These are phyloP conservation scores for Vimba vimba DNA, from an alignment of 2,113 vertebrate genomes.

Conservation along the genomic window DNA sequence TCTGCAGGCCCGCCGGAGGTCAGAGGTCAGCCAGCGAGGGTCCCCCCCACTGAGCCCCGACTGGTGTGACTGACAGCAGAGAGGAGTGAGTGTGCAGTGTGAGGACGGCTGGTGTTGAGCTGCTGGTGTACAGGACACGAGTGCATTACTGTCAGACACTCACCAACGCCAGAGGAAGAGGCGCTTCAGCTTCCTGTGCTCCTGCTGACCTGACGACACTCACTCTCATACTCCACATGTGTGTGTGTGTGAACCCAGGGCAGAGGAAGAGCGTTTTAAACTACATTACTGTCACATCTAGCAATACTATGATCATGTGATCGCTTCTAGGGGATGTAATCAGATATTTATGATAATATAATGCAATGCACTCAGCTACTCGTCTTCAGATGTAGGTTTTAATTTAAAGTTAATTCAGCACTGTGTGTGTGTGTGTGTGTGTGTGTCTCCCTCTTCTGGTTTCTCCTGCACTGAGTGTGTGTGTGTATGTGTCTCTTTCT, in stretches of 20 bases:
- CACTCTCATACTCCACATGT: too few relatives aligned
- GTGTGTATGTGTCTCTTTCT: too few relatives aligned
- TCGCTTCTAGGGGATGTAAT: neutral
- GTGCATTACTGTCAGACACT: neutral
- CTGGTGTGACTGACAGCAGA: too few relatives aligned
- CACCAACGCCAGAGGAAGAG: too few relatives aligned
- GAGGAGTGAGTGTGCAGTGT: too few relatives aligned
- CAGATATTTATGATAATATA: neutral
- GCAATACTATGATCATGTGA: slow-evolving; percentile 65
- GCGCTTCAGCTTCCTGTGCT: neutral
- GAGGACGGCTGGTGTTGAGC: neutral
- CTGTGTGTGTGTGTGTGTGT: neutral
- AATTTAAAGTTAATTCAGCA: neutral
- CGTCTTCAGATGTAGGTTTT: neutral
- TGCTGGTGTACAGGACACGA: neutral
- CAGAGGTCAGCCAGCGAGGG: too few relatives aligned
- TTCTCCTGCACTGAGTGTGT: neutral
- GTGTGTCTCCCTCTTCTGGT: too few relatives aligned
- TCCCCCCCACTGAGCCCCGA: too few relatives aligned
- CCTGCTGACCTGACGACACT: too few relatives aligned
- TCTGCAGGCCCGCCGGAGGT: too few relatives aligned
- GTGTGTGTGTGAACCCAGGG: neutral
- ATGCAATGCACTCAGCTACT: neutral
- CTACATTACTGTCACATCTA: slow-evolving; percentile 60
- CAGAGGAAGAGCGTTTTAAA: neutral